Conservation (phyloP, 2,113 vertebrate species). For the Myanophis thanlyinensis region DNA sequence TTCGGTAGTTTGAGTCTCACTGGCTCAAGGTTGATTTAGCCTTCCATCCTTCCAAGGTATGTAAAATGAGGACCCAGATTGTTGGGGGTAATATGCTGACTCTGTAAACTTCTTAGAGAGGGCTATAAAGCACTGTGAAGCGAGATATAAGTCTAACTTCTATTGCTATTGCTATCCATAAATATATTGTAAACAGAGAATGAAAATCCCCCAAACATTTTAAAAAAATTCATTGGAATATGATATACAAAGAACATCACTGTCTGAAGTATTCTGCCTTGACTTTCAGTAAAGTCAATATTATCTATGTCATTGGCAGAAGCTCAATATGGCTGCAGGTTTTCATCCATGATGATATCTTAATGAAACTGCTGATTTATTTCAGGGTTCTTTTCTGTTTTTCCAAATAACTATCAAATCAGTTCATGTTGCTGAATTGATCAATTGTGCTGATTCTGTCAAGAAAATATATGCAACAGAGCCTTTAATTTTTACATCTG, state of each 20-base stretch:
- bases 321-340: conserved; percentile 37
- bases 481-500: neutral
- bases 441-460: conserved; percentile 38
- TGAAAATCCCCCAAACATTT: neutral
- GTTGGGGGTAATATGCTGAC: no score
- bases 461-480: conserved; percentile 15
- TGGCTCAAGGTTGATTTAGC: no score
- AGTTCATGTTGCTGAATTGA: conserved; percentile 36
- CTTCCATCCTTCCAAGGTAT: no score
- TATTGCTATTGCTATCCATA: neutral
- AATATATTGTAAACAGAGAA: neutral
- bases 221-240: neutral
- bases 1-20: no score
- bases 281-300: conserved; percentile 28
- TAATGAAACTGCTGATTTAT: conserved; percentile 48
- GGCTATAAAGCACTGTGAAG: no score
- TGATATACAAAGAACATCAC: conserved; percentile 24
- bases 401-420: conserved; percentile 40
- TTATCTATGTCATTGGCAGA: conserved; percentile 21
- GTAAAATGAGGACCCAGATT: no score
- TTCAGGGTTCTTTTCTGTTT: conserved; percentile 40
- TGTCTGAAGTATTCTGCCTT: conserved; percentile 29
- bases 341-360: conserved; percentile 42
- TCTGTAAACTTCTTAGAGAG: no score
- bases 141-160: no score